Conservation (phyloP, 2,888 invertebrate species). For the Eumacrocentrus americanus region DNA sequence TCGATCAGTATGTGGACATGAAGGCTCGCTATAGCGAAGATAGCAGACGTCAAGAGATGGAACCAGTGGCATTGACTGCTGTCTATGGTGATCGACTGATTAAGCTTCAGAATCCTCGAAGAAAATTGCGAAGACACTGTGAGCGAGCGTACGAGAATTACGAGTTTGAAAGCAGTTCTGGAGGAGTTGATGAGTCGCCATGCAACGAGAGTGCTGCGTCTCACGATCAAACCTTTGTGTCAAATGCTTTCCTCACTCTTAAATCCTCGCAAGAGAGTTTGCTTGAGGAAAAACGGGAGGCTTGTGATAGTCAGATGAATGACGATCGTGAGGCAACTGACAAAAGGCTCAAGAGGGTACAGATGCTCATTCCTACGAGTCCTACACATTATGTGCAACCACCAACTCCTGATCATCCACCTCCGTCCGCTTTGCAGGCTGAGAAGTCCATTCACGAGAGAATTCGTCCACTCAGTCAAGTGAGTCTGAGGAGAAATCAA, state of each 20-base stretch:
- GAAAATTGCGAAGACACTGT: constrained; percentile 71
- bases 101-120: constrained; percentile 74
- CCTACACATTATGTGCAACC: constrained; percentile 91
- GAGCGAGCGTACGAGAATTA: constrained; percentile 69
- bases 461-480: constrained; percentile 89
- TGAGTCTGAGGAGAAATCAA: constrained; percentile 65
- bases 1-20: constrained; percentile 81
- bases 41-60: constrained; percentile 58
- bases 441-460: constrained; percentile 88
- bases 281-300: constrained; percentile 65
- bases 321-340: constrained; percentile 52
- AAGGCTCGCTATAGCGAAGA: constrained; percentile 66
- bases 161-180: constrained; percentile 63
- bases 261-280: constrained; percentile 69
- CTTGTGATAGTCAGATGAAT: constrained; percentile 61
- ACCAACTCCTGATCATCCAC: constrained; percentile 93
- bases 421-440: constrained; percentile 88
- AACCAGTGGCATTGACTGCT: constrained; percentile 76
- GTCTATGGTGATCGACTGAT: constrained; percentile 76
- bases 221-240: constrained; percentile 62
- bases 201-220: constrained; percentile 52
- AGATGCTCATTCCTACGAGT: constrained; percentile 73
- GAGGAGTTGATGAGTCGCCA: constrained; percentile 63
- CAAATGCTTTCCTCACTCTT: constrained; percentile 65
- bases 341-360: constrained; percentile 56